Evolutionary conservation across 2,113 vertebrate species (phyloP).

Genomic region (Stegastes partitus): DNA sequence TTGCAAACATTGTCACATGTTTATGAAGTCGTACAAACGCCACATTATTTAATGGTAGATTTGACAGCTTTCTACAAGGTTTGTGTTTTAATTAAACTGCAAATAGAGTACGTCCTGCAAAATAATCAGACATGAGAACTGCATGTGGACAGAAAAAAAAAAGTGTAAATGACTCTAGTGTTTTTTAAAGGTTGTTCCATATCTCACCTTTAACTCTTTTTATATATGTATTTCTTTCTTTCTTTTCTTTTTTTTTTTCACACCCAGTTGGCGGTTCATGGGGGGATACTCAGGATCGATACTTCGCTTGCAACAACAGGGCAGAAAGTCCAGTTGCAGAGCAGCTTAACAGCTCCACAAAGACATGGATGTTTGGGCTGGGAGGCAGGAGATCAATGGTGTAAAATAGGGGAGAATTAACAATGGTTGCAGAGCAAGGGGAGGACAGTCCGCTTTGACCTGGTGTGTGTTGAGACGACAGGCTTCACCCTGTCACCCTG

Average conservation of each 20-base stretch:
- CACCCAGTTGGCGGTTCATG: constrained; percentile 29
- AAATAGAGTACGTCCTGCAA: not conserved
- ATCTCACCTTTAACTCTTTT: constrained; percentile 30
- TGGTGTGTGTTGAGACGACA: constrained; percentile 55
- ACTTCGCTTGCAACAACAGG: constrained; percentile 46
- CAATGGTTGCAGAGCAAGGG: constrained; percentile 65
- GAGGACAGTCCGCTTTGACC: constrained; percentile 67
- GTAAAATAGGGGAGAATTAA: constrained; percentile 78
- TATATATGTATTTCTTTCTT: constrained; percentile 8
- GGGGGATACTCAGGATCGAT: constrained; percentile 53
- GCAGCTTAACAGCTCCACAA: constrained; percentile 75
- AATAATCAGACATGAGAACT: not conserved
- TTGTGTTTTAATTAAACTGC: no score
- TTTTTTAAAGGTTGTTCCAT: constrained; percentile 14
- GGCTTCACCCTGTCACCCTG: constrained; percentile 45
- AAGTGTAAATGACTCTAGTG: not conserved
- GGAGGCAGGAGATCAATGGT: constrained; percentile 79
- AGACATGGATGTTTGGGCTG: constrained; percentile 62
- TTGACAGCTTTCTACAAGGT: no score
- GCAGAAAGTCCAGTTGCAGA: constrained; percentile 62
- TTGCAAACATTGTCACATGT: no score
- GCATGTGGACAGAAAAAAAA: not conserved
- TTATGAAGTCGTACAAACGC: no score
- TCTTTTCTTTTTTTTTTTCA: no score
- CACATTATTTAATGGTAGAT: no score